These are phyloP conservation scores for Deroplatys truncata DNA, from an alignment of 2,888 invertebrate genomes.

Conservation along the genomic window DNA sequence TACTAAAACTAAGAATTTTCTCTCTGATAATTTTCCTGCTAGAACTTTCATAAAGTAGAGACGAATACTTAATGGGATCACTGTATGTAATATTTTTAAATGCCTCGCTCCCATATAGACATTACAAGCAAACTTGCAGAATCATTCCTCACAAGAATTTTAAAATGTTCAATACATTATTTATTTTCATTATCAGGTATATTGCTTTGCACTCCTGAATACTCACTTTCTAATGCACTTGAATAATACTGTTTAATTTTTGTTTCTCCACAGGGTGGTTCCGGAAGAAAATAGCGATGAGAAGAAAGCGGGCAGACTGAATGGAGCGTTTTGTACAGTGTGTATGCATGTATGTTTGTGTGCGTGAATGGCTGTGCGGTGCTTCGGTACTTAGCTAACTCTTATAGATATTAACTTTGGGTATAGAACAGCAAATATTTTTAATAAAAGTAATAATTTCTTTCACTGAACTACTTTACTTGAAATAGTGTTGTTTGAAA, in stretches of 20 bases:
- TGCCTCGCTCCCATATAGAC: too few relatives aligned
- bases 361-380: neutral
- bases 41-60: too few relatives aligned
- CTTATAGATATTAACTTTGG: neutral
- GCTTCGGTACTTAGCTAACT: neutral
- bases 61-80: too few relatives aligned
- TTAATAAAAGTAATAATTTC: neutral
- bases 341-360: neutral
- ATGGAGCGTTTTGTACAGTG: neutral
- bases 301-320: slow-evolving; percentile 8
- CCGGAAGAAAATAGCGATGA: slow-evolving; percentile 28
- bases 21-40: too few relatives aligned
- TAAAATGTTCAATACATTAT: neutral
- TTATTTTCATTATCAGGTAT: neutral
- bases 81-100: too few relatives aligned
- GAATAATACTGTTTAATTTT: neutral
- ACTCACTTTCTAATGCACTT: neutral
- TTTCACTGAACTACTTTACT: neutral
- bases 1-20: too few relatives aligned
- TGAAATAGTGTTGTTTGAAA: neutral
- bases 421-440: neutral
- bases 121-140: too few relatives aligned
- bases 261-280: slow-evolving; percentile 29
- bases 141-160: neutral
- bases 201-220: neutral